Base-by-base conservation (phyloP, 2,797 vertebrate genomes). In the Sebastes itinus region DNA sequence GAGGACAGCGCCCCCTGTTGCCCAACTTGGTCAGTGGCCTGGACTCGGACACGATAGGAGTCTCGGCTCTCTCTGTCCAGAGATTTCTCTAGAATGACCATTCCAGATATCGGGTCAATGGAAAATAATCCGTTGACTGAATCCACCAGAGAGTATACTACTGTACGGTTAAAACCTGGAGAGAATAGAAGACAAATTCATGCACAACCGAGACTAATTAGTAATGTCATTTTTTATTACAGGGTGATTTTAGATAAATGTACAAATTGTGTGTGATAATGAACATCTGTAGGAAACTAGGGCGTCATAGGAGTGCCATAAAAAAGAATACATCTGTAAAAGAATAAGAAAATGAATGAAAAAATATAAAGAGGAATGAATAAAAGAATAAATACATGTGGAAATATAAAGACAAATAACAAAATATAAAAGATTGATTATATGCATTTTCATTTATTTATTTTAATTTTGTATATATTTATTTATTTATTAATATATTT, bases 41-140 rank as follows among this genome's bases (percentile, higher is more conserved):
- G 97, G 88, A 99, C 90, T 23, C 92, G 95, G 2, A 99, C 82
- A 1, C 88, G 94, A 82, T 98, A 98, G 0, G 96, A 94, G 58
- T 98, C 97, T 60, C 93, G 95, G 9, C 95, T 92, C 74, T 99
- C 98, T 78, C 98, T 95, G 94, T 99, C 99, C 88, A 99, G 91
- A 87, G 96, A 83, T 71, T 94, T 98, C 90, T 99, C 97, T 75
- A 99, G 89, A 56, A 87, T 93, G 72, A 99, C 87, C 81, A 99
- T 97, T 82, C 98, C 99, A 69, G 97, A 97, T 5, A 94, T 86
- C 0, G 97, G 95, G 42, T 99, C 96, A 49, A 99, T 96, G 80
- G 98, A 99, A 90, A 99, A 99, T 38, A 97, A 93, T 0, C 97
- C 97, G 4, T 94, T 93, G 74, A 96, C 96, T 11, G 97, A 97